Conservation (phyloP, 1,140 invertebrate genomes). For the Drosophila oshimai region DNA sequence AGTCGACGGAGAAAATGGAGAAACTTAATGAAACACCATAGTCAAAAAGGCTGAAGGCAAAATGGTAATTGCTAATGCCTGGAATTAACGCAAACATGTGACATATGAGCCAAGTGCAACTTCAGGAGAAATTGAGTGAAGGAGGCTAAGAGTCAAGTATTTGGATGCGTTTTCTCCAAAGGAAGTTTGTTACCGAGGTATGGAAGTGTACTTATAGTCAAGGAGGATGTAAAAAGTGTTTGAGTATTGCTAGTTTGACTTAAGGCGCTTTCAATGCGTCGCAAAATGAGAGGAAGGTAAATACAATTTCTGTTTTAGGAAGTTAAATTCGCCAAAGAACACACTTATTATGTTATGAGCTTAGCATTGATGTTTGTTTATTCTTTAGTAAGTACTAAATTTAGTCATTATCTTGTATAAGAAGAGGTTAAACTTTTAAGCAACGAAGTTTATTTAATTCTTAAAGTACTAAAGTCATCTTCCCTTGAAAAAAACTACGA, state of each 20-base stretch:
- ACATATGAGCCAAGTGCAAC: constrained; percentile 13
- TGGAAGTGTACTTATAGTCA: background rate
- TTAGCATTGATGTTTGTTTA: too few species aligned
- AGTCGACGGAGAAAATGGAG: background rate
- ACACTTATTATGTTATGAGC: too few species aligned
- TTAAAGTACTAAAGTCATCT: too few species aligned
- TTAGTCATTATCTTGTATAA: too few species aligned
- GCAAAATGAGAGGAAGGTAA: background rate
- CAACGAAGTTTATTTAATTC: too few species aligned
- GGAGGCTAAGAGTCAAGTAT: constrained; percentile 3
- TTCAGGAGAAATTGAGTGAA: background rate
- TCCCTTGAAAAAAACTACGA: background rate
- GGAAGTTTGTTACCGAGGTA: background rate
- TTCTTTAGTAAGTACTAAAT: too few species aligned
- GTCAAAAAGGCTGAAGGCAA: background rate
- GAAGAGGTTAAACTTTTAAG: too few species aligned
- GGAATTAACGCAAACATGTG: constrained; percentile 3
- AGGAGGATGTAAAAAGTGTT: background rate
- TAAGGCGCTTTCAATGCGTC: background rate
- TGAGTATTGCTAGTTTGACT: background rate
- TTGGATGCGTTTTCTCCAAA: background rate
- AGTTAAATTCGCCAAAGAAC: too few species aligned
- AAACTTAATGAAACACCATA: background rate
- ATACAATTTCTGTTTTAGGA: too few species aligned
- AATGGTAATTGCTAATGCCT: constrained; percentile 34